These are phyloP conservation scores for Solen grandis DNA, from an alignment of 1,140 invertebrate genomes.

Conservation along the genomic window DNA sequence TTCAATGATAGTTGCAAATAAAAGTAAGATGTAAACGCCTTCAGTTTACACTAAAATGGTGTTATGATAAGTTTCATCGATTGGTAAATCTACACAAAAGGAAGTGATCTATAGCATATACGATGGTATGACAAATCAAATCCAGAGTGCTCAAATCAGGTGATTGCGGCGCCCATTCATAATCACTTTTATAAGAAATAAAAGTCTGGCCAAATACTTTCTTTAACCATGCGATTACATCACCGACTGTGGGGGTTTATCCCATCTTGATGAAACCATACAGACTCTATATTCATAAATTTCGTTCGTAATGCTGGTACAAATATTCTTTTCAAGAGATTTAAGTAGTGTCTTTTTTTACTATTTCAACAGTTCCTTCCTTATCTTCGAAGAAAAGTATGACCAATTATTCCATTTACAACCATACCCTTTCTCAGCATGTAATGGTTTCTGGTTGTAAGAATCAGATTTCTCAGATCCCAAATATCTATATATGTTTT, in stretches of 20 bases:
- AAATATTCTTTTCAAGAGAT: too few species aligned
- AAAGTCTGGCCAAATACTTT: background rate
- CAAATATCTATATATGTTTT: too few species aligned
- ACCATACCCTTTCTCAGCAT: background rate
- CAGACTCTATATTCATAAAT: background rate
- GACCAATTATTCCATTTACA: background rate
- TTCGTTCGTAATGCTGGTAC: constrained; percentile 11
- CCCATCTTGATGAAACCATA: too few species aligned
- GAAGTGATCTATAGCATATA: too few species aligned
- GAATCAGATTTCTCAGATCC: background rate
- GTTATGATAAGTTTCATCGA: too few species aligned
- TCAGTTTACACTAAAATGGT: too few species aligned
- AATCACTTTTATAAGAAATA: background rate
- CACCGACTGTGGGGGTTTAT: background rate
- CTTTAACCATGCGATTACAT: too few species aligned
- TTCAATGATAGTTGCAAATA: too few species aligned
- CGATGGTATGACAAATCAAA: constrained; percentile 6
- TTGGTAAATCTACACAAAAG: too few species aligned
- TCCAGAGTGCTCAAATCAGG: constrained; percentile 1
- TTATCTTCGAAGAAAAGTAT: background rate
- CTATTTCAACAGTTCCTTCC: background rate
- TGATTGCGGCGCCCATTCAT: constrained; percentile 1
- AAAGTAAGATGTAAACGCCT: too few species aligned
- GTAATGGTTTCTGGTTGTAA: background rate
- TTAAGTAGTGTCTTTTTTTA: background rate